Conservation (phyloP, 2,888 invertebrate genomes). For the Byasa hedistus region DNA sequence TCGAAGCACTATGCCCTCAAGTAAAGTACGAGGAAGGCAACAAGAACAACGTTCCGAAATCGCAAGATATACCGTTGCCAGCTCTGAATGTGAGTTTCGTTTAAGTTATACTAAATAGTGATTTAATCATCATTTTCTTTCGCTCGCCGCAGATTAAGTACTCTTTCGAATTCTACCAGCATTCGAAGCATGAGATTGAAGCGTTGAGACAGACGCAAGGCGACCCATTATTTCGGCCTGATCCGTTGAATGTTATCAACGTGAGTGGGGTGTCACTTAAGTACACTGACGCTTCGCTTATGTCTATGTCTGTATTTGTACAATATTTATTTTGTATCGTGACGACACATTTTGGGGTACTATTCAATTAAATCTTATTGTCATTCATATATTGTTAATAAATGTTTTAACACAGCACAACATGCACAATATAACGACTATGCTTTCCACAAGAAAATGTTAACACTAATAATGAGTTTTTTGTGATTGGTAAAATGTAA, state of each 20-base stretch:
- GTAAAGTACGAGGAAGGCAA: conserved; percentile 81
- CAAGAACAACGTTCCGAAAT: conserved; percentile 61
- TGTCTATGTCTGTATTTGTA: conserved; percentile 11
- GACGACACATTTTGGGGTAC: conserved; percentile 21
- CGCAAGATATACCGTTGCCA: conserved; percentile 84
- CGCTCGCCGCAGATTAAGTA: conserved; percentile 82
- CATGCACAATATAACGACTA: conserved; percentile 21
- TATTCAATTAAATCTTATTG: conserved; percentile 8
- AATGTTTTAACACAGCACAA: background rate
- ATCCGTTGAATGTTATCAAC: conserved; percentile 84
- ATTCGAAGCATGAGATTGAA: conserved; percentile 79
- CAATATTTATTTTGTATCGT: no score
- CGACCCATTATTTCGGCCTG: conserved; percentile 81
- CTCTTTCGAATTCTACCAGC: conserved; percentile 83
- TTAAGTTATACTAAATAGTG: conserved; percentile 1
- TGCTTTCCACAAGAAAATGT: conserved; percentile 8
- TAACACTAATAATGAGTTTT: background rate
- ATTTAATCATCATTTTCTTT: conserved; percentile 23
- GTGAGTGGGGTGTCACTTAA: conserved; percentile 75
- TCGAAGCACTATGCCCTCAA: conserved; percentile 84
- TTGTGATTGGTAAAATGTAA: background rate
- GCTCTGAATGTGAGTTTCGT: conserved; percentile 85
- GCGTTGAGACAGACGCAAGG: conserved; percentile 78
- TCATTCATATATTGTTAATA: background rate
- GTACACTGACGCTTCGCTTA: conserved; percentile 40